Evolutionary conservation across 2,888 invertebrate species (phyloP).

Genomic region (Graphium colonna): DNA sequence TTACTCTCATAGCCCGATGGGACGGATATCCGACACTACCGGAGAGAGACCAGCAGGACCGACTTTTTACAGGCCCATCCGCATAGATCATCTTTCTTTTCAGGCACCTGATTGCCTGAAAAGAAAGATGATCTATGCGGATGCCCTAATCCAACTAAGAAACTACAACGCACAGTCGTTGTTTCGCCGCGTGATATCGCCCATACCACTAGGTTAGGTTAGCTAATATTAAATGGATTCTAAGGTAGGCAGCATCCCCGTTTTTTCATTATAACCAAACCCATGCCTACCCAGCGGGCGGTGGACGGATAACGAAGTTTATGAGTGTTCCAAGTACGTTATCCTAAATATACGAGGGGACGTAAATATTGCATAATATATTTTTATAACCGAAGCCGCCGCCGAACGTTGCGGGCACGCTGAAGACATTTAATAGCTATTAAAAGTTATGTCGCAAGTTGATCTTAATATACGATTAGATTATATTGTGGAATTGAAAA

Average conservation of each 20-base stretch:
- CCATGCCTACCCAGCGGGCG: background rate
- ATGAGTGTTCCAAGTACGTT: background rate
- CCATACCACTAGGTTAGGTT: too few species aligned
- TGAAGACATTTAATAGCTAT: background rate
- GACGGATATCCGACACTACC: too few species aligned
- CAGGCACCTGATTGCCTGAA: too few species aligned
- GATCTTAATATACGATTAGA: background rate
- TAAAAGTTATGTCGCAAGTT: background rate
- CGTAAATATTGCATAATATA: conserved; percentile 6
- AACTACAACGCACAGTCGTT: too few species aligned
- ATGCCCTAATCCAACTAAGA: too few species aligned
- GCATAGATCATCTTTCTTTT: too few species aligned
- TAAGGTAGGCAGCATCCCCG: background rate
- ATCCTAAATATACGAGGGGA: conserved; percentile 1
- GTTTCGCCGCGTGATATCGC: too few species aligned
- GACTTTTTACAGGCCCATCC: too few species aligned
- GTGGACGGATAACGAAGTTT: background rate
- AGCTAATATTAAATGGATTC: background rate
- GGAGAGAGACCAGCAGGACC: too few species aligned
- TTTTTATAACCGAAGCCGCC: background rate
- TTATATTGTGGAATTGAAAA: too few species aligned
- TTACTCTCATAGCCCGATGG: too few species aligned
- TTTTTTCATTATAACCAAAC: conserved; percentile 1
- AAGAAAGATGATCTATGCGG: too few species aligned
- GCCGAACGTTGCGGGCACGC: background rate